Evolutionary conservation across 2,888 invertebrate species (phyloP), one percentile per base, ranked within the genome.

Genomic region (Pseudococcus viburni): DNA sequence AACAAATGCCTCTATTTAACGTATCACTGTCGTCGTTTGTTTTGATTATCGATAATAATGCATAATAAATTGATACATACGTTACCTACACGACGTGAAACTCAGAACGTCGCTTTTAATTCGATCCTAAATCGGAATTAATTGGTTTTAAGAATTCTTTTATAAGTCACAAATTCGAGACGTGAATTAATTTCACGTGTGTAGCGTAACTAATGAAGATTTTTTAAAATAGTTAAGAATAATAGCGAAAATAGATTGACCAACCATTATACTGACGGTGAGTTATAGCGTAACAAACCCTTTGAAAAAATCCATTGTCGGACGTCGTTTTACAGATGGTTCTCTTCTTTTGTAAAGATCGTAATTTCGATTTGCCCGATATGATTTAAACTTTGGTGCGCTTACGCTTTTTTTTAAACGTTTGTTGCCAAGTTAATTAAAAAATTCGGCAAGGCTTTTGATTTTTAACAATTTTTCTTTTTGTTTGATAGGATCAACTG

Each of bases 401-500:
- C 33, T 73, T 73, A 33, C 33, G 17, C 19, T 33, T 33, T 33
- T 33, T 68, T 68, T 51, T 4, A 51, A 51, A 51, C 15, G 48
- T 51, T 51, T 15, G 5, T 17, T 33, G 73, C 26, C 17, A 73
- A 73, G 73, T 33, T 6, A n/a, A 33, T 17, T 11, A 33, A 73
- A 33, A 51, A 51, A 51, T 73, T 73, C 26, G 33, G 7, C 55
- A 68, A 33, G 26, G 8, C 22, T 88, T 59, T 39, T 90, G 12
- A 51, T 15, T 51, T 51, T 51, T 12, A 51, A 51, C 8, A 0
- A 15, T 12, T 64, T 51, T 26, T 86, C 17, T 87, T 84, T 89
- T 33, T 55, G 77, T 39, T 48, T 89, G 90, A n/a, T 95, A 96
- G 91, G 95, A 96, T 88, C 96, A 96, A 90, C 92, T 97, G 89